These are phyloP conservation scores for Myxocyprinus asiaticus DNA, from an alignment of 2,113 vertebrate genomes.

Conservation along the genomic window DNA sequence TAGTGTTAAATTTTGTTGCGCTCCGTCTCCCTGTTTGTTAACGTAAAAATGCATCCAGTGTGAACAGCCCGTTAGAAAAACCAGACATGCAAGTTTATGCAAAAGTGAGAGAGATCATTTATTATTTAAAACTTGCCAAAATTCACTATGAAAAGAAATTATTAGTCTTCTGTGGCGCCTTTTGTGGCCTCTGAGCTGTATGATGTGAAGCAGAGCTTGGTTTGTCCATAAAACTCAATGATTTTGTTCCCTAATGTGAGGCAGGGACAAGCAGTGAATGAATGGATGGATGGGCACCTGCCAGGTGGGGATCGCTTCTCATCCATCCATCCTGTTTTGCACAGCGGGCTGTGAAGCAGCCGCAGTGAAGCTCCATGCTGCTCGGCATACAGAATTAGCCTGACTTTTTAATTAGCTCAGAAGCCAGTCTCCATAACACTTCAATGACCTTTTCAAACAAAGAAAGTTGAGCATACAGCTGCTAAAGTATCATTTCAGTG, in stretches of 20 bases:
- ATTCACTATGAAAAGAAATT: not conserved
- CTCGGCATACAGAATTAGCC: constrained; percentile 59
- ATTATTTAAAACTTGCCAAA: not conserved
- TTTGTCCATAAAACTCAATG: constrained; percentile 32
- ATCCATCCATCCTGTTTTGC: constrained; percentile 53
- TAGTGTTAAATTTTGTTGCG: too few relatives aligned
- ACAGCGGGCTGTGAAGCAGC: constrained; percentile 54
- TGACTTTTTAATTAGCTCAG: constrained; percentile 60
- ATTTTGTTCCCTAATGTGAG: constrained; percentile 39
- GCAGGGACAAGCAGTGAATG: constrained; percentile 35
- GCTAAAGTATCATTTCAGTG: constrained; percentile 19
- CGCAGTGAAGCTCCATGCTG: constrained; percentile 48
- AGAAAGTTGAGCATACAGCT: constrained; percentile 32
- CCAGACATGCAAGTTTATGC: not conserved
- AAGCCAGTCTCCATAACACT: constrained; percentile 51
- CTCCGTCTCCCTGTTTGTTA: too few relatives aligned
- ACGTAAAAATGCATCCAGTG: too few relatives aligned
- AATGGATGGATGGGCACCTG: constrained; percentile 58
- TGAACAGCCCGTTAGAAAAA: too few relatives aligned
- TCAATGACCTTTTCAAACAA: constrained; percentile 50
- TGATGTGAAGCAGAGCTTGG: not conserved
- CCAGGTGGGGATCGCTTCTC: constrained; percentile 53
- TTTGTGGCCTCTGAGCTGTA: not conserved
- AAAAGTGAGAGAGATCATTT: not conserved
- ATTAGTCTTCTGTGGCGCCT: not conserved